phyloP scores from a whole-genome alignment of 2,113 vertebrate genomes.

The Oophaga pumilio region DNA sequence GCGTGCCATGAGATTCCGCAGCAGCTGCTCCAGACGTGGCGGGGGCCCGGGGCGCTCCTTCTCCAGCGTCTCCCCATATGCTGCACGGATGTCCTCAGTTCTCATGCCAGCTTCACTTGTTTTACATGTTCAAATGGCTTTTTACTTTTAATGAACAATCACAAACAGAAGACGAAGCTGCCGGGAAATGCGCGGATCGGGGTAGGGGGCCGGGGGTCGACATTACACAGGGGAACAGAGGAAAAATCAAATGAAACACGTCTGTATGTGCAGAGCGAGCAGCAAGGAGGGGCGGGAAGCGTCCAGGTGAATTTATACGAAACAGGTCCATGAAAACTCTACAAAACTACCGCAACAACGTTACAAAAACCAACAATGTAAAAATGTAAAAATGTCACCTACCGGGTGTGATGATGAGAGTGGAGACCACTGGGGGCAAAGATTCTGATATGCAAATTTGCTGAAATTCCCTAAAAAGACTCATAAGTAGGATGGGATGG shows the following conservation, averaged over 20 bases:
- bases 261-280: background rate
- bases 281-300: background rate
- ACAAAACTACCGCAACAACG: no score
- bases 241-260: background rate
- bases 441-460: no score
- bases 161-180: background rate
- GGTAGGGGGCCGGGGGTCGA: background rate
- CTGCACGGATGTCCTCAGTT: slow-evolving; percentile 17
- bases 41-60: slow-evolving; percentile 6
- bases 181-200: background rate
- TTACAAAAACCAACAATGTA: no score
- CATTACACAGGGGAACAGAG: background rate
- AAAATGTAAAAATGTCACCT: no score
- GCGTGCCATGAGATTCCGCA: slow-evolving; percentile 12
- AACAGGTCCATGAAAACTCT: no score
- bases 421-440: no score
- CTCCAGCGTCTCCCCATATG: slow-evolving; percentile 30
- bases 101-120: slow-evolving; percentile 14
- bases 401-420: no score
- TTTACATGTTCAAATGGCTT: slow-evolving; percentile 14
- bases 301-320: background rate
- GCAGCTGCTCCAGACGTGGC: slow-evolving; percentile 5
- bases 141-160: slow-evolving; percentile 31
- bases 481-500: no score
- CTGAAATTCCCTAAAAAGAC: no score